These are phyloP conservation scores for Calcarius ornatus DNA, from an alignment of 2,113 vertebrate species.

Conservation along the genomic window DNA sequence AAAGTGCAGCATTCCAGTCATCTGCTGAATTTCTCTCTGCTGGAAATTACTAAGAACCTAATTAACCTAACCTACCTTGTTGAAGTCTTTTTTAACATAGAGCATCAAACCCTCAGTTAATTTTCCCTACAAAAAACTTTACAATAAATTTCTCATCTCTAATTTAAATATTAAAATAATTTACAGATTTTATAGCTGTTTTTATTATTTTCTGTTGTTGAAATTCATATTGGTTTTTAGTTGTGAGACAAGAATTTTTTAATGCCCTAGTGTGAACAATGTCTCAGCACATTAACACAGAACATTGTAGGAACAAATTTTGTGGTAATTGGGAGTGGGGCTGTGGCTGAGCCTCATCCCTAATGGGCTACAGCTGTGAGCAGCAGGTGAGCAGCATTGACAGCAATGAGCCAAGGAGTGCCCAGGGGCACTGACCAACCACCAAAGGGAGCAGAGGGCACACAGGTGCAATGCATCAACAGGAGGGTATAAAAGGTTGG, in stretches of 20 bases:
- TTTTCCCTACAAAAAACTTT: background rate
- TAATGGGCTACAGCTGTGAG: background rate
- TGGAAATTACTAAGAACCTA: background rate
- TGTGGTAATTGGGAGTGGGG: background rate
- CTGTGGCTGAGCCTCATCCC: background rate
- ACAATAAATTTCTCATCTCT: background rate
- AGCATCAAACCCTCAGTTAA: background rate
- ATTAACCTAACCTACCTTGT: background rate
- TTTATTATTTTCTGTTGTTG: background rate
- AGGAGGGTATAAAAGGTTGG: background rate
- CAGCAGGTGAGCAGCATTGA: background rate
- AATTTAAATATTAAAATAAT: background rate
- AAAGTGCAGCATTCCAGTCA: background rate
- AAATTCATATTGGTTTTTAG: background rate
- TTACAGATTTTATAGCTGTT: background rate
- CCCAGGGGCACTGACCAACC: background rate
- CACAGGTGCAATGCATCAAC: background rate
- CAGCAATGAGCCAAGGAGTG: background rate
- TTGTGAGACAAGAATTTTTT: background rate
- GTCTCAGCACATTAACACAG: background rate
- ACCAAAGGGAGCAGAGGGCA: background rate
- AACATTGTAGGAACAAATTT: background rate
- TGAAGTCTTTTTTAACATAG: background rate
- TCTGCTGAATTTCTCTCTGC: background rate
- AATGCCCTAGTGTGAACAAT: background rate